Base-by-base conservation (phyloP, 2,113 vertebrate genomes). In the Callithrix jacchus region DNA sequence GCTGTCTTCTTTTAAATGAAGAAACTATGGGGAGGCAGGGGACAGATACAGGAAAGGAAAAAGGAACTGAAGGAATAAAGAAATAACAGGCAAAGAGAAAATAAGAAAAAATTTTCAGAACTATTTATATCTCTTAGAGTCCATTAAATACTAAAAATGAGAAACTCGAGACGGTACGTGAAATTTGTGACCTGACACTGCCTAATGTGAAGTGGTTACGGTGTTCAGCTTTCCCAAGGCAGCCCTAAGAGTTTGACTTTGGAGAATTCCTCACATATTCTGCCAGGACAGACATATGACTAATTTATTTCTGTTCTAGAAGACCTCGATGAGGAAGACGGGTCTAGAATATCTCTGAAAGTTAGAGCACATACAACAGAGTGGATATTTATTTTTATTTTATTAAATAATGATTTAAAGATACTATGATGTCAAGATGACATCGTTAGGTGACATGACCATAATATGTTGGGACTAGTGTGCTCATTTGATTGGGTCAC, bases 261-360 rank as follows among this genome's bases (percentile, higher is more conserved):
- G 76, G 77, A 95, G 71, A 87, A 49, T 47, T 92, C 5, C 21
- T 87, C 12, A 8, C 20, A 32, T 45, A 23, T 37, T 89, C 58
- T 88, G 37, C 18, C 20, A 82, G 30, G 13, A 8, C 21, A 73
- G 52, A 6, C 6, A 76, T 61, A 58, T 94, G 27, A 61, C 16
- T 95, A 84, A 87, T 40, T 83, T 64, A 89, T 84, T 82, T 95
- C 74, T 89, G 30, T 35, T 87, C 87, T 49, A 54, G 90, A 89
- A 92, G 77, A 77, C 40, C 66, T 94, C 85, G 54, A 61, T 85
- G 49, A 88, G 92, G 90, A 35, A n/a, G 66, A 68, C 2, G 47
- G 20, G 8, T 84, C n/a, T 71, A 87, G 58, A 66, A 89, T 74
- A 76, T 49, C 25, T 27, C 73, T 94, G 58, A 88, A 95, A 96